phyloP scores from a whole-genome alignment of 2,113 vertebrate species.

The Piprites chloris region DNA sequence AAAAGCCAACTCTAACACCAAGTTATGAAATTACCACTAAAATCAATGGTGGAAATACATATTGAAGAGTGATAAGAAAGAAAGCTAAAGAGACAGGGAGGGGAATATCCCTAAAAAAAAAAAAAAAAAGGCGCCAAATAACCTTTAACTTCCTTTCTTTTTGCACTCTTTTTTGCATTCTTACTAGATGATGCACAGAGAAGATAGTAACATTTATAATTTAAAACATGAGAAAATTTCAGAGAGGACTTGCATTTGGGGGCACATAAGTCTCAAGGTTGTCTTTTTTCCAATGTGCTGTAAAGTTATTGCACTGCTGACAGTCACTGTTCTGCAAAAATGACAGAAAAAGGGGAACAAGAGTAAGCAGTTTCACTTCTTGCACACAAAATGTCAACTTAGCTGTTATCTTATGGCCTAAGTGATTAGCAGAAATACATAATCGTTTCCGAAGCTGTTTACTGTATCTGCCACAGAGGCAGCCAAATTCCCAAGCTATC shows the following conservation, averaged over 20 bases:
- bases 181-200: conserved; percentile 10
- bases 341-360: conserved; percentile 14
- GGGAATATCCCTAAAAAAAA: not conserved
- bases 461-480: not conserved
- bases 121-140: not conserved
- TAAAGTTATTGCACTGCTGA: not conserved
- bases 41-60: not conserved
- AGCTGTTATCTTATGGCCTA: conserved; percentile 24
- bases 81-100: not conserved
- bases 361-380: conserved; percentile 49
- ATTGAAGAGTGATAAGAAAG: not conserved
- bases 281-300: conserved; percentile 29
- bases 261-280: conserved; percentile 9
- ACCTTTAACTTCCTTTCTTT: not conserved
- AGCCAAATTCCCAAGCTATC: conserved; percentile 29
- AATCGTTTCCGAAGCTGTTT: conserved; percentile 53
- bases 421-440: conserved; percentile 51
- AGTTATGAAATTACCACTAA: not conserved
- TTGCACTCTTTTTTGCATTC: conserved; percentile 27
- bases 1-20: not conserved
- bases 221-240: conserved; percentile 45
- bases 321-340: not conserved
- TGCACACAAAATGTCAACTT: conserved; percentile 25
- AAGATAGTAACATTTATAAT: conserved; percentile 33
- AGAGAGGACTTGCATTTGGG: conserved; percentile 10